Evolutionary conservation across 1,140 invertebrate genomes (phyloP).

Genomic region (Dendrolimus kikuchii): DNA sequence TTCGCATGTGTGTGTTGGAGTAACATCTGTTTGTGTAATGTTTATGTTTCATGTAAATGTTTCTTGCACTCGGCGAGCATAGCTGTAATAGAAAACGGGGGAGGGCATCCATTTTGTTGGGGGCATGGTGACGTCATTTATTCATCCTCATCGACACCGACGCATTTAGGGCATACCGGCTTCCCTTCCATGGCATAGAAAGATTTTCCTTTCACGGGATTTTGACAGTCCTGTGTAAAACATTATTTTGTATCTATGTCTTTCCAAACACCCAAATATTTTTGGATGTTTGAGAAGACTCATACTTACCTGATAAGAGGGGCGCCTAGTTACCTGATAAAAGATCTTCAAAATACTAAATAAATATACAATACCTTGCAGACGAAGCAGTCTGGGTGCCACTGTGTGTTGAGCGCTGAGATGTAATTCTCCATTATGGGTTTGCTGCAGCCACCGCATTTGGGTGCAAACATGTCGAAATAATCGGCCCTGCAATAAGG

Average conservation of each 20-base stretch:
- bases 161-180: conserved; percentile 91
- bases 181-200: conserved; percentile 97
- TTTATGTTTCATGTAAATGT: conserved; percentile 35
- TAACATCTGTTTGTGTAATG: conserved; percentile 38
- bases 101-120: conserved; percentile 1
- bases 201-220: conserved; percentile 91
- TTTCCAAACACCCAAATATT: conserved; percentile 8
- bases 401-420: conserved; percentile 96
- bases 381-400: conserved; percentile 99
- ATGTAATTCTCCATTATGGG: conserved; percentile 99
- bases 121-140: conserved; percentile 64
- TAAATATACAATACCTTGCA: conserved; percentile 90
- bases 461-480: conserved; percentile 98
- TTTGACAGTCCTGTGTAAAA: conserved; percentile 89
- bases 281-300: conserved; percentile 7
- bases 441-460: conserved; percentile 96
- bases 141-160: conserved; percentile 91
- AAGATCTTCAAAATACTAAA: conserved; percentile 8
- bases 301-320: too few relatives aligned
- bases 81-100: conserved; percentile 63
- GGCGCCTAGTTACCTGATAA: too few relatives aligned
- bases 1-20: conserved; percentile 31
- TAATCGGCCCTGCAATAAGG: conserved; percentile 97
- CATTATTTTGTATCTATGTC: conserved; percentile 20
- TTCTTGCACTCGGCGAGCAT: conserved; percentile 34